Base-by-base conservation (phyloP, 2,113 vertebrate genomes). In the Phaethornis superciliosus region DNA sequence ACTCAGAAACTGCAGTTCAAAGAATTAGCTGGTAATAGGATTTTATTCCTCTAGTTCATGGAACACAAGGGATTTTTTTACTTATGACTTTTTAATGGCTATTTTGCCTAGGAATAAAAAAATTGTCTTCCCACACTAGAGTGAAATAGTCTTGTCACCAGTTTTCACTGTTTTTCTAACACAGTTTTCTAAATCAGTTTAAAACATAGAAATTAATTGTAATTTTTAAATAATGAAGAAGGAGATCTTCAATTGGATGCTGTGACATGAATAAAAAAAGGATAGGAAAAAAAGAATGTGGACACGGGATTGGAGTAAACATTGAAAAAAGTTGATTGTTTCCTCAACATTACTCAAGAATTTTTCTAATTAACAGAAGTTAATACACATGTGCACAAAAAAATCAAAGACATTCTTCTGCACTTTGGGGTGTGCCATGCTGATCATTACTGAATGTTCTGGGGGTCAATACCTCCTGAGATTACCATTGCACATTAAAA, bases 21-120 rank as follows among this genome's bases (percentile, higher is more conserved):
- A 72, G 49, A 81, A 33, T 68, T 93, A 68, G 44, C 26, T 81
- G 63, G 28, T 67, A 91, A 63, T 44, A 87, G 28, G 55, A 71
- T 91, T 96, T 93, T 72, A 94, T 76, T 91, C 54, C 62, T 81
- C 44, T 64, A 68, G 28, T 89, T 91, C 82, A 71, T 32, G 56
- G 85, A 94, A 80, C 49, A 52, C 28, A 72, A 87, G 46, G 62
- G 46, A 70, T 88, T 83, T 84, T 58, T 81, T 78, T 27, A 80
- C 37, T 83, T 58, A 22, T 8, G 30, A n/a, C 30, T 81, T 69
- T 68, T 77, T 47, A 7, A 81, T 85, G n/a, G n/a, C 5, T 62
- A 10, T 71, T 92, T 85, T 81, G 18, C 16, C 46, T 81, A 82
- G 18, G 23, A 22, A 52, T 79, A 60, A 64, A 72, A 88, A 91